phyloP scores from a whole-genome alignment of 1,140 invertebrate species.

The Reticulitermes speratus region DNA sequence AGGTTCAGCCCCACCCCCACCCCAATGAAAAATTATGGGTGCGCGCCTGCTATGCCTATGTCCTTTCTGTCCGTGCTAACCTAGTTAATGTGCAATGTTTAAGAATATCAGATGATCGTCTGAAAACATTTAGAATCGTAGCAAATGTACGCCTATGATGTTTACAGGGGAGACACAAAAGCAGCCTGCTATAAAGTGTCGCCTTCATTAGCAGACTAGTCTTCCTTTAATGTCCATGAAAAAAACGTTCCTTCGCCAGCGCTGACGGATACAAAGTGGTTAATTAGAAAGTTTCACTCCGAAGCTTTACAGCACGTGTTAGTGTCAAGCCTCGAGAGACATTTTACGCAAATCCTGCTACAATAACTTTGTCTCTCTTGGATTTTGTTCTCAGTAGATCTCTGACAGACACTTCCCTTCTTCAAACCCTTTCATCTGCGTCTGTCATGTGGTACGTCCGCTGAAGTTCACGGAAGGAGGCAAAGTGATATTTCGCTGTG shows the following conservation, averaged over 20 bases:
- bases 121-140: no score
- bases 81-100: no score
- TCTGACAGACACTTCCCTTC: background rate
- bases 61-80: no score
- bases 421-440: no score
- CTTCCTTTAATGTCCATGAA: background rate
- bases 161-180: background rate
- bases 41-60: no score
- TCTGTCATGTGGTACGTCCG: no score
- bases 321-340: background rate
- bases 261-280: background rate
- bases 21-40: no score
- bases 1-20: no score
- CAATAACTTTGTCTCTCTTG: background rate
- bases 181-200: background rate
- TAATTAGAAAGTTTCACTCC: background rate
- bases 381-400: background rate
- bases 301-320: background rate
- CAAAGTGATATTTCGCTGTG: no score
- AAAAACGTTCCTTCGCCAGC: background rate
- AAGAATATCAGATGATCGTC: no score
- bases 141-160: no score
- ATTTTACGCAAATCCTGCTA: background rate
- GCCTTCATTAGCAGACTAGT: background rate
- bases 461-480: no score